Conservation (phyloP, 2,113 vertebrate genomes). For the Spizaetus ornatus region DNA sequence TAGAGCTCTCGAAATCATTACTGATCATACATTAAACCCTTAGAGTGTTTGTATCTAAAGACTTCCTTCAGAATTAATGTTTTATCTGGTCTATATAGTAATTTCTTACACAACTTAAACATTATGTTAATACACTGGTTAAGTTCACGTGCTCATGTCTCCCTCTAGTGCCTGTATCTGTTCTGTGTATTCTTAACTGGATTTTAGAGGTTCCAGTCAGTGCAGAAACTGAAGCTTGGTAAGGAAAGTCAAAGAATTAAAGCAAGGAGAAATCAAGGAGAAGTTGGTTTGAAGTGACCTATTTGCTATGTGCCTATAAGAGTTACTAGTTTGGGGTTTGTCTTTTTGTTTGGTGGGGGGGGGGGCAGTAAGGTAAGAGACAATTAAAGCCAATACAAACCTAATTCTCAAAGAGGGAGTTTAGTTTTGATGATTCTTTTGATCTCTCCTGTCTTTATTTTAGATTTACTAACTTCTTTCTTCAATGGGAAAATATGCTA, state of each 20-base stretch:
- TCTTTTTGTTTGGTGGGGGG: neutral
- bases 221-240: neutral
- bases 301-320: neutral
- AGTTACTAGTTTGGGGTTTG: fast-evolving
- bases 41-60: neutral
- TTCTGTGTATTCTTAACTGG: neutral
- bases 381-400: neutral
- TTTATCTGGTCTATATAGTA: neutral
- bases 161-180: conserved; percentile 19
- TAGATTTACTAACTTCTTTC: neutral
- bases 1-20: neutral
- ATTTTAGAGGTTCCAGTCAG: neutral
- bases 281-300: neutral
- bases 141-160: neutral
- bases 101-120: neutral
- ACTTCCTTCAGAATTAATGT: neutral
- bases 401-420: neutral
- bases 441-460: neutral
- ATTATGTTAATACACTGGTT: neutral
- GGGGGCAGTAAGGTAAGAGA: neutral
- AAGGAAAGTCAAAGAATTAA: neutral
- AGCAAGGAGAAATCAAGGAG: neutral
- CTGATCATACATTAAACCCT: neutral
- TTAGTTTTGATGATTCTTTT: neutral
- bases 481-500: neutral